Percentiles rank a stretch among this genome's conserved stretches.
Conservation (phyloP, 1,140 invertebrate species). For the Globodera rostochiensis region DNA sequence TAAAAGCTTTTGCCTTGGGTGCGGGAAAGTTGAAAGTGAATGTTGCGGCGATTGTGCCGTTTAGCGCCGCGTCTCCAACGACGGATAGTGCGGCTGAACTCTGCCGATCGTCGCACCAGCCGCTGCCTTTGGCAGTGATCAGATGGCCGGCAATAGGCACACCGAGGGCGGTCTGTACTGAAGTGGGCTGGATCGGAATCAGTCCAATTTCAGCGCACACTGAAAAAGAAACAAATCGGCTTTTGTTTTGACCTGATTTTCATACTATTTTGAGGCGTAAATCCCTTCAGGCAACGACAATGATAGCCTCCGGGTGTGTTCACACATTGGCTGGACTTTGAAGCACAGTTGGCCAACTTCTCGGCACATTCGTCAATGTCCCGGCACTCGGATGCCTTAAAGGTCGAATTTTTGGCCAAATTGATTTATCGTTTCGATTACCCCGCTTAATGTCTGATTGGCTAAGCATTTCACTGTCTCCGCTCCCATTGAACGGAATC, state of each 20-base stretch:
- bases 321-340: slow-evolving; percentile 75
- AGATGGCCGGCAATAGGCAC: slow-evolving; percentile 15
- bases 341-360: slow-evolving; percentile 67
- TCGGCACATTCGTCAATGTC: slow-evolving; percentile 89
- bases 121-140: slow-evolving; percentile 12
- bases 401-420: not conserved
- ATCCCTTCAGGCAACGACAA: slow-evolving; percentile 76
- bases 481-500: slow-evolving; percentile 81
- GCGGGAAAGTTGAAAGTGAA: slow-evolving; percentile 18
- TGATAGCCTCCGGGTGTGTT: slow-evolving; percentile 87
- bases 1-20: slow-evolving; percentile 8
- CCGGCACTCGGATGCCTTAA: slow-evolving; percentile 70
- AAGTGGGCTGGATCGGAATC: not conserved
- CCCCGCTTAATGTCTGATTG: slow-evolving; percentile 79
- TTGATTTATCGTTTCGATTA: not conserved
- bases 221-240: not conserved
- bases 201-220: slow-evolving; percentile 1
- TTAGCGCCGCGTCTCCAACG: not conserved
- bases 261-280: slow-evolving; percentile 83
- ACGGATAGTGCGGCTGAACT: not conserved
- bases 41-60: not conserved
- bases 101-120: slow-evolving; percentile 22
- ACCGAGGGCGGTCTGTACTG: slow-evolving; percentile 14
- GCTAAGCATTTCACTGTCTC: slow-evolving; percentile 85
- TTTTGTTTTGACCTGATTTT: not conserved